Conservation (phyloP, 37 sponge, comb jelly and placozoan genomes). For the Petrosia ficiformis region DNA sequence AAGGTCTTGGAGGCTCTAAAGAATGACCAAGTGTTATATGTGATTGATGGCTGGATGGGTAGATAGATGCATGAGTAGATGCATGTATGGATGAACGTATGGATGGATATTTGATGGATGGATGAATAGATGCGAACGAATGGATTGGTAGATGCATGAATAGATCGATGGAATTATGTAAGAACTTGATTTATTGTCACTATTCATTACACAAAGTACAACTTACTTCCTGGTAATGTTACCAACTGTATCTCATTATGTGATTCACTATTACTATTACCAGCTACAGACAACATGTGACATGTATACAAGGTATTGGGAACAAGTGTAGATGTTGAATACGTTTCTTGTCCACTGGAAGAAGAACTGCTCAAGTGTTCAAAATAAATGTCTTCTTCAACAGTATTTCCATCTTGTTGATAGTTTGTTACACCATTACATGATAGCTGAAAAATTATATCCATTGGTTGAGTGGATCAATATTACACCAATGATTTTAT, state of each 20-base stretch:
- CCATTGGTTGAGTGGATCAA: neutral
- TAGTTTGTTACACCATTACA: slow-evolving; percentile 36
- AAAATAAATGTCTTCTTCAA: slow-evolving; percentile 12
- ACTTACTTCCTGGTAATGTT: slow-evolving; percentile 40
- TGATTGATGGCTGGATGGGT: neutral
- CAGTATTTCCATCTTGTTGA: neutral
- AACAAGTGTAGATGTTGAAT: slow-evolving; percentile 4
- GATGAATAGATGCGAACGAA: too few relatives aligned
- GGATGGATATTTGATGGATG: too few relatives aligned
- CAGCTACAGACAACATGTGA: slow-evolving; percentile 26
- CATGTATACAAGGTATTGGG: slow-evolving; percentile 47
- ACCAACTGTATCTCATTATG: slow-evolving; percentile 12
- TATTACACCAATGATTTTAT: too few relatives aligned
- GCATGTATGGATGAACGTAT: neutral
- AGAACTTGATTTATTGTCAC: too few relatives aligned
- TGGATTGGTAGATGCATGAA: too few relatives aligned
- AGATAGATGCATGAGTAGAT: neutral
- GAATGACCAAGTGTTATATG: neutral
- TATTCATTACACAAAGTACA: neutral
- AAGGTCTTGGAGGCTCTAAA: slow-evolving; percentile 44
- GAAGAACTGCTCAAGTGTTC: slow-evolving; percentile 10
- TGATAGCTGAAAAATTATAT: slow-evolving; percentile 14
- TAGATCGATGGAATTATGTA: too few relatives aligned
- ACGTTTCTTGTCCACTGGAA: slow-evolving; percentile 17
- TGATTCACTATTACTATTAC: slow-evolving; percentile 8